Conservation (phyloP, 2,113 vertebrate species). For the Pollimyrus isidori region DNA sequence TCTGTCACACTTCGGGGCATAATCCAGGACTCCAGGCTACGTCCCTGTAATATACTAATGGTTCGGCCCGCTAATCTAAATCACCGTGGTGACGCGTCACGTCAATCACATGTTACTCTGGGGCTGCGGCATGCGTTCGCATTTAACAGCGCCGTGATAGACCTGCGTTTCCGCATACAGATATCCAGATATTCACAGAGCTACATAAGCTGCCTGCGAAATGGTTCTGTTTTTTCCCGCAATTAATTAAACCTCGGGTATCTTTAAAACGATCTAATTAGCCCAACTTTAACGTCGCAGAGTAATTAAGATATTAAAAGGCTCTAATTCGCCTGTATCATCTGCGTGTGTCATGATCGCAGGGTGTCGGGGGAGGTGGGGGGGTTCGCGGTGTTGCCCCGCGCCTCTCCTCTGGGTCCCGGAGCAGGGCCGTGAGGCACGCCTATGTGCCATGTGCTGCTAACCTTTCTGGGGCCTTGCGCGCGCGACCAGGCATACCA, state of each 20-base stretch:
- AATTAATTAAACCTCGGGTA: constrained; percentile 9
- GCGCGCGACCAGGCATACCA: not conserved
- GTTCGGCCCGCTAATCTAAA: not conserved
- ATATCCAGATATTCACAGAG: not conserved
- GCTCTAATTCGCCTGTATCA: not conserved
- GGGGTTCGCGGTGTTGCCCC: not conserved
- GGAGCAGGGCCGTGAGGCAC: not conserved
- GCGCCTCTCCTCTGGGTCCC: not conserved
- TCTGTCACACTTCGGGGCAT: not conserved
- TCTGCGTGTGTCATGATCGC: constrained; percentile 1
- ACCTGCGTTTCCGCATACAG: not conserved
- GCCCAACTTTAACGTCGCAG: not conserved
- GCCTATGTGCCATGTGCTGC: not conserved
- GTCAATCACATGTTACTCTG: not conserved
- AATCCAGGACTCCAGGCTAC: not conserved
- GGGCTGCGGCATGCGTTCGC: not conserved
- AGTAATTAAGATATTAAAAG: constrained; percentile 11
- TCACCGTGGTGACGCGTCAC: not conserved
- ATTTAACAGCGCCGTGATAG: not conserved
- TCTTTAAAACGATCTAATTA: constrained; percentile 13
- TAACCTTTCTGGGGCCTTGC: not conserved
- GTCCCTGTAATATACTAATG: not conserved
- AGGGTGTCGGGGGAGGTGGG: not conserved
- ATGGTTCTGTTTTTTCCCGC: not conserved
- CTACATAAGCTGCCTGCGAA: not conserved